Evolutionary conservation across 2,113 vertebrate genomes (phyloP).

Genomic region (Ailurus styani): DNA sequence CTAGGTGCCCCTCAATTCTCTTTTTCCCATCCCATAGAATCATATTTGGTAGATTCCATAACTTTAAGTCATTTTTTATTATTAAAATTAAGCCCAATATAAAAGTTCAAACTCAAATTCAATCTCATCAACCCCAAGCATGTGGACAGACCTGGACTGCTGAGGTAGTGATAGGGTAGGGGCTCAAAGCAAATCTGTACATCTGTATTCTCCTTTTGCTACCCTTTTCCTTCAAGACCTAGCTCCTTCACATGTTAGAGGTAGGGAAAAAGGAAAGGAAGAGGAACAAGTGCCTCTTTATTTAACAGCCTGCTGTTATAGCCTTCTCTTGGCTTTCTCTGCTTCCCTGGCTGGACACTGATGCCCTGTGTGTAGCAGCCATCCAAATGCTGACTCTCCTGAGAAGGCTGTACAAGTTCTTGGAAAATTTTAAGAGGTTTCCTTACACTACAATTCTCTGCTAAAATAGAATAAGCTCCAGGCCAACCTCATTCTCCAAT

Average conservation of each 20-base stretch:
- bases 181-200: rapidly evolving
- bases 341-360: background rate
- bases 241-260: background rate
- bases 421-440: background rate
- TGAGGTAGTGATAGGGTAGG: rapidly evolving
- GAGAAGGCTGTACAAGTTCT: background rate
- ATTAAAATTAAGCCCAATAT: background rate
- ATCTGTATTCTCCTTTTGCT: background rate
- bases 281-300: background rate
- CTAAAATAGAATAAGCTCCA: background rate
- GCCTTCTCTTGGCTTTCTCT: background rate
- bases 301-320: background rate
- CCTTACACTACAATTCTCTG: background rate
- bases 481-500: background rate
- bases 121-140: background rate
- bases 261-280: background rate
- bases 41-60: background rate
- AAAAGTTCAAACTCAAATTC: background rate
- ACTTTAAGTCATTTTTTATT: background rate
- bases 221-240: background rate
- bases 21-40: background rate
- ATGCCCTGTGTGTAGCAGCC: background rate
- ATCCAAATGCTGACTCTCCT: background rate
- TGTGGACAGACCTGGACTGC: background rate
- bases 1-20: background rate